phyloP scores from a whole-genome alignment of 1,140 invertebrate genomes.

The Luehdorfia chinensis region DNA sequence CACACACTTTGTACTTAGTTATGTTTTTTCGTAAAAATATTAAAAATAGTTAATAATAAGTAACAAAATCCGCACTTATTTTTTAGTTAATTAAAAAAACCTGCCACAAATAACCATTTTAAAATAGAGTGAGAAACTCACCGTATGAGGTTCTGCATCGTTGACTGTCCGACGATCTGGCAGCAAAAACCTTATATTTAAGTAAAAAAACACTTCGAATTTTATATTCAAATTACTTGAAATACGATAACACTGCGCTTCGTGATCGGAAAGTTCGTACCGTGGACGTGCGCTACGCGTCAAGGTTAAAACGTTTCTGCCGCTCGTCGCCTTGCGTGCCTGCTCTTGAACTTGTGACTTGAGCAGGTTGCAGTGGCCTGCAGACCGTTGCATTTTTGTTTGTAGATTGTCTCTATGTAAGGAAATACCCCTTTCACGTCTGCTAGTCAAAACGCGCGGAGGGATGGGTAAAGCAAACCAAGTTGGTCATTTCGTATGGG shows the following conservation, averaged over 20 bases:
- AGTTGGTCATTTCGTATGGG: slow-evolving; percentile 6
- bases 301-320: slow-evolving; percentile 55
- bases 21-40: too few relatives aligned
- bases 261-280: slow-evolving; percentile 25
- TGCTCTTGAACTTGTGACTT: slow-evolving; percentile 64
- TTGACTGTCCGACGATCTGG: slow-evolving; percentile 33
- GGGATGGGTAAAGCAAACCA: slow-evolving; percentile 15
- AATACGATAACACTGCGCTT: slow-evolving; percentile 37
- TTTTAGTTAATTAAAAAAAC: too few relatives aligned
- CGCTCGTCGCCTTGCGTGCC: slow-evolving; percentile 28
- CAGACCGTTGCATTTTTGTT: slow-evolving; percentile 58
- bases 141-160: slow-evolving; percentile 62
- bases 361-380: slow-evolving; percentile 52
- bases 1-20: too few relatives aligned
- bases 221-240: slow-evolving; percentile 33
- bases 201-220: slow-evolving; percentile 41
- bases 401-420: slow-evolving; percentile 22
- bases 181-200: slow-evolving; percentile 26
- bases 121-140: slow-evolving; percentile 32
- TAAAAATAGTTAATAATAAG: too few relatives aligned
- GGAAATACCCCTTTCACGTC: slow-evolving; percentile 18
- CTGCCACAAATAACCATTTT: not conserved
- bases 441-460: not conserved
- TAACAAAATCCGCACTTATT: too few relatives aligned
- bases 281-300: slow-evolving; percentile 43